Evolutionary conservation across 1,140 invertebrate species (phyloP), one percentile per base, ranked within the genome.

Genomic region (Rhopalosiphum maidis): DNA sequence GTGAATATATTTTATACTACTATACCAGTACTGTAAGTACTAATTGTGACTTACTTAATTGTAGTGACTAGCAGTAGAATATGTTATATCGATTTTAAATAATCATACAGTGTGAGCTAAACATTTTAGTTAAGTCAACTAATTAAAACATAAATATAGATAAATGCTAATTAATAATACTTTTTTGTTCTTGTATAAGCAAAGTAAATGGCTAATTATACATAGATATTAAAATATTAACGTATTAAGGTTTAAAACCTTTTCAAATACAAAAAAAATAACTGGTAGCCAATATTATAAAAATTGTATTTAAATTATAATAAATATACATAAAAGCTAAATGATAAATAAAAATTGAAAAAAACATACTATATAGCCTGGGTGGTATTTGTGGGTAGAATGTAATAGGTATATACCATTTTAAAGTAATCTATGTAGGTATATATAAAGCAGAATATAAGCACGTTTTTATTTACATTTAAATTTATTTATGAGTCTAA

Each of bases 341-440:
- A 87, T 30, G 6, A 18, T 87, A 8, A 48, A 22, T 48, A 87
- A 22, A 4, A 87, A 48, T n/a, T 48, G 41, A n/a, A 46, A 25
- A 54, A 90, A 55, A 25, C 23, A 35, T 60, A 30, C 0, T 5
- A 89, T 37, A 55, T 41, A 54, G 48, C 23, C 35, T 90, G 41
- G 89, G 89, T 68, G 89, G 89, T 68, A 68, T 68, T 68, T 41
- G 89, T 90, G 21, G 55, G 89, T 90, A 41, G 89, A 89, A 37
- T 23, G 35, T 87, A 35, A 35, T 87, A 85, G 21, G 1, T 85
- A 46, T n/a, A n/a, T 87, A 87, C 21, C 6, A 37, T 21, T 90
- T 60, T 60, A 43, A 68, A 68, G 25, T 68, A 68, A 30, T n/a
- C 30, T 77, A n/a, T 77, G n/a, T 77, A n/a, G 22, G 35, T 83